A percentile compares a stretch with the other conserved stretches of the same genome.
These are phyloP conservation scores for Linnaemya tessellans DNA, from an alignment of 2,888 invertebrate genomes.

Conservation along the genomic window DNA sequence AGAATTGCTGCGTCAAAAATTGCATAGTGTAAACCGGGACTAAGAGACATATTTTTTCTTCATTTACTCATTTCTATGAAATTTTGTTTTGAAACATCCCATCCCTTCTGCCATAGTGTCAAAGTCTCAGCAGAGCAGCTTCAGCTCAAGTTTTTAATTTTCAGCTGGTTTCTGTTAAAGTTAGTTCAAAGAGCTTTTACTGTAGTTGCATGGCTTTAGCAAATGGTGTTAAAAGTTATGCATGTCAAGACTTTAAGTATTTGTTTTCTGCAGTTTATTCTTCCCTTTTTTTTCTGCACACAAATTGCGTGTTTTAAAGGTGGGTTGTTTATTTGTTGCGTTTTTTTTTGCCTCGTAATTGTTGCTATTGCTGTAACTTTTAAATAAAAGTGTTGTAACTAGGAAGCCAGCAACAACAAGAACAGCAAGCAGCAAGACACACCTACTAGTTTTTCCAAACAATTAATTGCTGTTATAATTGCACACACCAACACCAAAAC, in stretches of 20 bases:
- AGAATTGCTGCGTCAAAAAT: too few species aligned
- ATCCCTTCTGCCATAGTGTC: too few species aligned
- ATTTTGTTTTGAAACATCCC: too few species aligned
- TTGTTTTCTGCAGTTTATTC: constrained; percentile 62
- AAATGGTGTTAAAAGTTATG: constrained; percentile 72
- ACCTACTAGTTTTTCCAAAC: constrained; percentile 67
- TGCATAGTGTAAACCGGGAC: too few species aligned
- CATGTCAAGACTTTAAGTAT: constrained; percentile 71
- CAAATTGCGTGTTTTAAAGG: constrained; percentile 71
- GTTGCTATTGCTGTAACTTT: constrained; percentile 36
- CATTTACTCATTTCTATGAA: too few species aligned
- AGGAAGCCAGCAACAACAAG: constrained; percentile 42
- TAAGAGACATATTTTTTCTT: too few species aligned
- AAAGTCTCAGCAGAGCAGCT: background rate
- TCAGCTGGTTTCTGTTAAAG: background rate
- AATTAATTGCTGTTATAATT: constrained; percentile 72
- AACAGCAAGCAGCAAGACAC: constrained; percentile 63
- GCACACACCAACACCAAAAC: constrained; percentile 57
- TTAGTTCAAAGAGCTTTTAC: constrained; percentile 6
- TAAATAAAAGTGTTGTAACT: constrained; percentile 60
- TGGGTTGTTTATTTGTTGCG: constrained; percentile 48
- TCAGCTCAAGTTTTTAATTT: background rate
- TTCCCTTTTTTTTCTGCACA: constrained; percentile 47
- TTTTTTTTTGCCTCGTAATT: background rate
- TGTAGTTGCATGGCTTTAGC: constrained; percentile 65